A percentile compares a stretch with the other conserved stretches of the same genome.
Evolutionary conservation across 1,140 invertebrate genomes (phyloP).

Genomic region (Zaprionus nigranus): DNA sequence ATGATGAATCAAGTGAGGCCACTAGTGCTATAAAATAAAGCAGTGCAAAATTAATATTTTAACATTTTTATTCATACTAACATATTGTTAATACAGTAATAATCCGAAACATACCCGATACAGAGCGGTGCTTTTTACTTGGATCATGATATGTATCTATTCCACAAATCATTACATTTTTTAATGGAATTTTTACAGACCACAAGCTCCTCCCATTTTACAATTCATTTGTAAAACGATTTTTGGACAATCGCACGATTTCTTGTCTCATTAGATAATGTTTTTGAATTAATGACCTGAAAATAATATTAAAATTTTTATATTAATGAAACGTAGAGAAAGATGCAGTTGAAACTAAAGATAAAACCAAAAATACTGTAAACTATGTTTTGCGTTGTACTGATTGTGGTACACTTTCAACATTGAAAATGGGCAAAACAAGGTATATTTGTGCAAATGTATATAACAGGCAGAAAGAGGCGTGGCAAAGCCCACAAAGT

Average conservation of each 20-base stretch:
- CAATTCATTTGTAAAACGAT: constrained; percentile 98
- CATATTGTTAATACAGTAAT: background rate
- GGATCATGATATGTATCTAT: constrained; percentile 94
- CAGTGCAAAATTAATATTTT: background rate
- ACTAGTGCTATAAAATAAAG: constrained; percentile 88
- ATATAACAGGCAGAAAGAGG: no score
- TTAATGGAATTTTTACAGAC: constrained; percentile 92
- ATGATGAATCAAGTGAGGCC: constrained; percentile 90
- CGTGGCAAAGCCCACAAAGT: no score
- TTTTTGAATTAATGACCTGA: constrained; percentile 89
- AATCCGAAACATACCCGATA: constrained; percentile 52
- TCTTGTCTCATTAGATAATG: constrained; percentile 89
- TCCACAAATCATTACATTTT: constrained; percentile 93
- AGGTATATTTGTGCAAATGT: no score
- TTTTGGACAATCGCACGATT: constrained; percentile 92
- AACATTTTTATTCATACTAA: background rate
- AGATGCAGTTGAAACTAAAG: no score
- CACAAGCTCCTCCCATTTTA: constrained; percentile 97
- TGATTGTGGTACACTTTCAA: no score
- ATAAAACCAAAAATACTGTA: no score
- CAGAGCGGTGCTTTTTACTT: constrained; percentile 63
- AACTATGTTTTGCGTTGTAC: no score
- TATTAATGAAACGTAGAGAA: no score
- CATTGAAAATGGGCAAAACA: no score
- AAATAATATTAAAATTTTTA: constrained; percentile 15